Conservation (phyloP, 2,797 vertebrate species). For the Sebastes aleutianus region DNA sequence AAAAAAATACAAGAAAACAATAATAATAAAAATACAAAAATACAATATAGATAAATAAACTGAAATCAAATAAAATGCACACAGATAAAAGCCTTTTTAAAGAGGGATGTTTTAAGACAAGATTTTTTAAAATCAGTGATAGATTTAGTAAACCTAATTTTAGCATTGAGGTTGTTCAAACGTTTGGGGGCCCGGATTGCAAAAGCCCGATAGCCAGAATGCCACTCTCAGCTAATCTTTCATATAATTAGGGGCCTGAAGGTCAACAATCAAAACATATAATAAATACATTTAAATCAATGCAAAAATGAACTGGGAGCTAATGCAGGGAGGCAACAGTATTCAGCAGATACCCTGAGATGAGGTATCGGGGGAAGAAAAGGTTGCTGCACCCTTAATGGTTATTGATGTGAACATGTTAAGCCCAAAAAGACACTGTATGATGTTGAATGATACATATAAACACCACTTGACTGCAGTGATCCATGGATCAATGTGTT, state of each 20-base stretch:
- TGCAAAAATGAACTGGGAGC: not conserved
- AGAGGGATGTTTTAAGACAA: too few species aligned
- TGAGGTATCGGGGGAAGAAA: not conserved
- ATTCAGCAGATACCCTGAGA: not conserved
- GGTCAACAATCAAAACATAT: not conserved
- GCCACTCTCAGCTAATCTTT: not conserved
- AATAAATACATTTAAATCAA: not conserved
- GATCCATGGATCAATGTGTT: not conserved
- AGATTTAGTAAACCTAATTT: not conserved
- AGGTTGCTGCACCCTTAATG: not conserved
- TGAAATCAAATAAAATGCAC: too few species aligned
- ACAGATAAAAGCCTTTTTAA: too few species aligned
- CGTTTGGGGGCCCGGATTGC: not conserved
- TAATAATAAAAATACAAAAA: too few species aligned
- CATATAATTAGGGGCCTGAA: not conserved
- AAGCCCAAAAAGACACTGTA: not conserved
- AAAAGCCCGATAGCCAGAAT: not conserved
- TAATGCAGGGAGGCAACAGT: not conserved
- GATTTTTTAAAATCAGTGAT: too few species aligned
- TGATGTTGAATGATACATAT: not conserved
- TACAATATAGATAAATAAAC: too few species aligned
- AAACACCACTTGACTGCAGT: not conserved
- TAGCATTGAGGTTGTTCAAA: accelerated
- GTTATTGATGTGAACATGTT: not conserved
- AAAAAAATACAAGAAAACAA: too few species aligned